Conservation (phyloP, 1,140 invertebrate species). For the Pentalonia nigronervosa region DNA sequence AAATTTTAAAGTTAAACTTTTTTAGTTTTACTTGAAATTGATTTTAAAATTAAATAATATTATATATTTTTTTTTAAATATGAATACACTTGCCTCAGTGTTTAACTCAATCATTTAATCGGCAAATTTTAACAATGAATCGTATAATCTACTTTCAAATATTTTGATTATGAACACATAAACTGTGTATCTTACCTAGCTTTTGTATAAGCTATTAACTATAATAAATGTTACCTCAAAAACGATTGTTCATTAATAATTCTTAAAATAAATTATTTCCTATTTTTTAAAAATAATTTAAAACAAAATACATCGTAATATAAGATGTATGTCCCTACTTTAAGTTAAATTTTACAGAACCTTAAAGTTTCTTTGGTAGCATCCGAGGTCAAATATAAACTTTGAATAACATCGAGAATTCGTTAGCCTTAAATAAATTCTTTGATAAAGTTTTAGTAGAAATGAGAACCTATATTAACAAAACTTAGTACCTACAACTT, state of each 20-base stretch:
- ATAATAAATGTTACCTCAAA: background rate
- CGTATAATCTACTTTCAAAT: background rate
- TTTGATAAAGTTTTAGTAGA: constrained; percentile 15
- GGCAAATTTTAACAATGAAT: background rate
- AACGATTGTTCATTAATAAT: background rate
- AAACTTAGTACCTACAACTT: background rate
- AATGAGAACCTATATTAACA: constrained; percentile 20
- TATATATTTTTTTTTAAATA: too few species aligned
- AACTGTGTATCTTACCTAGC: background rate
- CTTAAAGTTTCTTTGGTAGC: background rate
- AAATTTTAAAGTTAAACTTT: background rate
- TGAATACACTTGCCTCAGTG: too few species aligned
- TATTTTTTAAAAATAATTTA: background rate
- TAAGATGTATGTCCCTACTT: background rate
- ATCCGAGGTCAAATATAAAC: background rate
- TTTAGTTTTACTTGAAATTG: background rate
- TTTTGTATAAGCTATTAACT: background rate
- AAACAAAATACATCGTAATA: background rate
- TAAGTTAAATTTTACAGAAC: background rate
- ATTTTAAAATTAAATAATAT: too few species aligned
- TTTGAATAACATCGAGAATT: background rate
- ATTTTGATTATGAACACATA: background rate
- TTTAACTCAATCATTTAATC: too few species aligned
- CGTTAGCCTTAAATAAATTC: background rate
- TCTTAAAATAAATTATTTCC: background rate